Conservation (phyloP, 2,888 invertebrate species). For the Bimastos eiseni region DNA sequence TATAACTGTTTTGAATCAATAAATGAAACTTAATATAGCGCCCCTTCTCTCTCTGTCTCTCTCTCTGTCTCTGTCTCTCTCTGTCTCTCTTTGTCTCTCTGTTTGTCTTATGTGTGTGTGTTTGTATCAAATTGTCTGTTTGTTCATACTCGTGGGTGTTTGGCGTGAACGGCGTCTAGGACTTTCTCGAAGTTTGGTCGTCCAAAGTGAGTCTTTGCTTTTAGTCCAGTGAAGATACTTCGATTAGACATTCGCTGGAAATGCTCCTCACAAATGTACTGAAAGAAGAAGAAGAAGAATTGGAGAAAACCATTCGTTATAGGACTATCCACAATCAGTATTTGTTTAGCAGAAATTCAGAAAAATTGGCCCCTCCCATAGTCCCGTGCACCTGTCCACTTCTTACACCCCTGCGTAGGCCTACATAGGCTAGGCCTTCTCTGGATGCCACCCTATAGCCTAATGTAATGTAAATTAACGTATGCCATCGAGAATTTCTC, state of each 20-base stretch:
- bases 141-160: slow-evolving; percentile 64
- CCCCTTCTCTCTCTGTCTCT: not conserved
- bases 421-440: too few relatives aligned
- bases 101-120: not conserved
- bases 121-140: not conserved
- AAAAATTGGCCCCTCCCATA: not conserved
- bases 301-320: too few relatives aligned
- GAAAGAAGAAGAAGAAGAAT: not conserved
- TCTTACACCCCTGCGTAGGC: not conserved
- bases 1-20: too few relatives aligned
- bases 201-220: slow-evolving; percentile 70
- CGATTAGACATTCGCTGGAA: slow-evolving; percentile 68
- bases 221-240: slow-evolving; percentile 70
- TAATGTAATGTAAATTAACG: too few relatives aligned
- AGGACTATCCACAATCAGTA: too few relatives aligned
- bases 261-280: slow-evolving; percentile 68
- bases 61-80: not conserved
- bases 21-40: too few relatives aligned
- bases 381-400: not conserved
- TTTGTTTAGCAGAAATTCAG: too few relatives aligned
- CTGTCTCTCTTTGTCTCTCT: too few relatives aligned
- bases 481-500: too few relatives aligned
- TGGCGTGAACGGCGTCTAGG: slow-evolving; percentile 64
- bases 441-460: too few relatives aligned
- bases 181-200: slow-evolving; percentile 67